Percentiles rank a stretch among this genome's conserved stretches.
Evolutionary conservation across 2,797 vertebrate genomes (phyloP).

Genomic region (Leuciscus waleckii): DNA sequence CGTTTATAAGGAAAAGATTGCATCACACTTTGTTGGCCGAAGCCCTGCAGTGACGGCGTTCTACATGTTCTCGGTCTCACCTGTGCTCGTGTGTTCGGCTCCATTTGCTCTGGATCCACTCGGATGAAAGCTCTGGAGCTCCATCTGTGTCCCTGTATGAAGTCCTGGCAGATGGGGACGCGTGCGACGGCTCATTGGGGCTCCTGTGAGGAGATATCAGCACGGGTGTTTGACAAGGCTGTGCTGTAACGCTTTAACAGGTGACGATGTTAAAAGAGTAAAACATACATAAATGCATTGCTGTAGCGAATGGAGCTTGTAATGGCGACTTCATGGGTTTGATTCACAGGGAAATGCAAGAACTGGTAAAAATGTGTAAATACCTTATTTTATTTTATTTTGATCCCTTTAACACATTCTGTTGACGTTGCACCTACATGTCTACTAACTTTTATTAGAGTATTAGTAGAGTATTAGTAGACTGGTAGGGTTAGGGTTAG

Average conservation of each 20-base stretch:
- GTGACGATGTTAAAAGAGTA: not conserved
- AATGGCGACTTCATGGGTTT: not conserved
- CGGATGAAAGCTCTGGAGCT: constrained; percentile 71
- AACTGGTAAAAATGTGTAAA: not conserved
- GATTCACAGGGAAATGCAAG: not conserved
- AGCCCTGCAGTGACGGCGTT: constrained; percentile 6
- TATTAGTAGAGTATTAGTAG: no score
- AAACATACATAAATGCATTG: not conserved
- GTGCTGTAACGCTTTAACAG: constrained; percentile 54
- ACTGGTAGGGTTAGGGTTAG: no score
- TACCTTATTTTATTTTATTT: no score
- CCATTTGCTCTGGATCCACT: constrained; percentile 65
- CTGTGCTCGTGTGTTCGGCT: constrained; percentile 60
- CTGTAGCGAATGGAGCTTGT: no score
- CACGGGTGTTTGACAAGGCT: constrained; percentile 81
- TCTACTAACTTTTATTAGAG: no score
- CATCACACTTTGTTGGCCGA: constrained; percentile 17
- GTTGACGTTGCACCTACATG: no score
- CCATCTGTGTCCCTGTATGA: constrained; percentile 73
- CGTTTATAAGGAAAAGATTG: constrained; percentile 24
- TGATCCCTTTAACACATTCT: no score
- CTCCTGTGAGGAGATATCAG: constrained; percentile 82
- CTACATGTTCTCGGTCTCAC: constrained; percentile 56
- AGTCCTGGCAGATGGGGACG: constrained; percentile 77
- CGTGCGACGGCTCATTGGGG: constrained; percentile 82